These are phyloP conservation scores for Cephalotes varians DNA, from an alignment of 2,888 invertebrate genomes.

Conservation along the genomic window DNA sequence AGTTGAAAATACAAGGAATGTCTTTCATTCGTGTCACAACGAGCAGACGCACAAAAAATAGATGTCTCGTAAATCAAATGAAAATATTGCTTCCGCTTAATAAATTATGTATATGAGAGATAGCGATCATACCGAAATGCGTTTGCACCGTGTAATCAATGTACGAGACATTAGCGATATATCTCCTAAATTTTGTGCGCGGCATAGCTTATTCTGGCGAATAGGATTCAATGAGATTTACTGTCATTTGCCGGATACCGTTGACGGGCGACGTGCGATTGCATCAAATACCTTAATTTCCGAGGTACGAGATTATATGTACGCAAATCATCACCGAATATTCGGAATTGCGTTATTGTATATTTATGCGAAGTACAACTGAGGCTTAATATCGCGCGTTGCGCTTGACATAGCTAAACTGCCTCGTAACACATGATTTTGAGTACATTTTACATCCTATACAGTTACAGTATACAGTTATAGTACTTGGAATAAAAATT, in stretches of 20 bases:
- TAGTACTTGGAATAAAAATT: not conserved
- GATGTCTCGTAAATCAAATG: not conserved
- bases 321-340: conserved; percentile 31
- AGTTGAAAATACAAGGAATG: not conserved
- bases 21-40: not conserved
- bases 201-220: conserved; percentile 45
- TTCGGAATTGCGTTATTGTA: conserved; percentile 31
- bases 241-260: conserved; percentile 44
- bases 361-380: conserved; percentile 20
- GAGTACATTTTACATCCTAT: not conserved
- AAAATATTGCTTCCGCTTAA: not conserved
- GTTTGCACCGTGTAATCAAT: not conserved
- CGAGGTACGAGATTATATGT: conserved; percentile 8
- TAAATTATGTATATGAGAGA: not conserved
- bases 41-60: not conserved
- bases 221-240: conserved; percentile 51
- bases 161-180: conserved; percentile 31
- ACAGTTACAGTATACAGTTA: not conserved
- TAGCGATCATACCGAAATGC: conserved; percentile 11
- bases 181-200: conserved; percentile 47
- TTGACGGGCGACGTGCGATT: conserved; percentile 51
- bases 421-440: not conserved
- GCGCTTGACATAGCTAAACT: not conserved
- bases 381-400: conserved; percentile 6
- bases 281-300: conserved; percentile 53